phyloP scores from a whole-genome alignment of 2,888 invertebrate genomes.

The Thera britannica region DNA sequence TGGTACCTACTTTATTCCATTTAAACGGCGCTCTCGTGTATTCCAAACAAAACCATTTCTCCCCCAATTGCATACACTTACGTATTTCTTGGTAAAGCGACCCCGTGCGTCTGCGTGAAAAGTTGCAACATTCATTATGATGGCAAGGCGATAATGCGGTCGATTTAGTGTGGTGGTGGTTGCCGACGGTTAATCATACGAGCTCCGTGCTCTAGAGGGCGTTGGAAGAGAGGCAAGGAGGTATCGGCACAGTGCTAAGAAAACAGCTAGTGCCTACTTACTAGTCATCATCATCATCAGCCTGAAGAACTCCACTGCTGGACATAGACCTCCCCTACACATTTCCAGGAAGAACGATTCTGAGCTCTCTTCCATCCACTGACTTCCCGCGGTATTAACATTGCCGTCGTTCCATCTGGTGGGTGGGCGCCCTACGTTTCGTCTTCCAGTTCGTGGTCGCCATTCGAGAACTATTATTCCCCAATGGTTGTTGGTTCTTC shows the following conservation, averaged over 20 bases:
- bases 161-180: slow-evolving; percentile 59
- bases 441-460: no score
- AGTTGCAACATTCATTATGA: slow-evolving; percentile 60
- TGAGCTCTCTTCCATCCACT: no score
- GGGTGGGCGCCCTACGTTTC: no score
- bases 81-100: slow-evolving; percentile 47
- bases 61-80: slow-evolving; percentile 20
- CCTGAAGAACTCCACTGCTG: no score
- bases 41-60: slow-evolving; percentile 18
- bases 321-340: no score
- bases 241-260: slow-evolving; percentile 17
- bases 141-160: slow-evolving; percentile 63
- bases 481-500: no score
- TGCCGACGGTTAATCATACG: slow-evolving; percentile 48
- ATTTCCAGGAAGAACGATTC: no score
- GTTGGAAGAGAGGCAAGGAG: slow-evolving; percentile 42
- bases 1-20: no score
- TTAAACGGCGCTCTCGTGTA: slow-evolving; percentile 2
- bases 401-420: no score
- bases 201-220: slow-evolving; percentile 40
- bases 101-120: slow-evolving; percentile 47
- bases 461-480: no score
- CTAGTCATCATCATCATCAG: no score
- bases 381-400: no score
- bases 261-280: slow-evolving; percentile 5